phyloP scores from a whole-genome alignment of 2,888 invertebrate species.

The Mesochorus sp. region DNA sequence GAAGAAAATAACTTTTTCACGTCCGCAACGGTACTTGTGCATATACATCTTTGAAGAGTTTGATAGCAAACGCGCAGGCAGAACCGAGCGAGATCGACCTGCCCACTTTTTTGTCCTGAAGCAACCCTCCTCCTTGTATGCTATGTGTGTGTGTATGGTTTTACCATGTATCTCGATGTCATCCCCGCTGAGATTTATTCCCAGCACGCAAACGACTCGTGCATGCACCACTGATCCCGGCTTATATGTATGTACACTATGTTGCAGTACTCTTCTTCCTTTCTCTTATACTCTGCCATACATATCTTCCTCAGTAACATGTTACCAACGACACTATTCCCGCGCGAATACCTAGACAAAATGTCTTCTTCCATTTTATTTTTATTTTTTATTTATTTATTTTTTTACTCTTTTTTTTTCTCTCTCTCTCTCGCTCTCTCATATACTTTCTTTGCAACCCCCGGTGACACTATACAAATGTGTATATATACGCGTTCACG shows the following conservation, averaged over 20 bases:
- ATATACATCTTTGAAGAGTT: neutral
- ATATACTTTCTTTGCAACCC: slow-evolving; percentile 6
- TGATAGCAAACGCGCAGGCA: slow-evolving; percentile 21
- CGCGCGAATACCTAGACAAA: slow-evolving; percentile 38
- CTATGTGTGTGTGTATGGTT: slow-evolving; percentile 23
- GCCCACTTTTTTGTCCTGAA: slow-evolving; percentile 37
- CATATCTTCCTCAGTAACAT: slow-evolving; percentile 36
- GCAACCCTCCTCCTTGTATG: neutral
- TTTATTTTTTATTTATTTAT: neutral
- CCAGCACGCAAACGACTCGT: slow-evolving; percentile 63
- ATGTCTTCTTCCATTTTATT: slow-evolving; percentile 42
- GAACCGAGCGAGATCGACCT: slow-evolving; percentile 21
- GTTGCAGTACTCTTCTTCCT: slow-evolving; percentile 27
- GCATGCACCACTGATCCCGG: slow-evolving; percentile 55
- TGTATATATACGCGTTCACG: neutral
- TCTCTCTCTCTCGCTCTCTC: slow-evolving; percentile 33
- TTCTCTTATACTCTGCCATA: slow-evolving; percentile 15
- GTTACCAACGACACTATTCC: slow-evolving; percentile 54
- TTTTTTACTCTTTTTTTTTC: neutral
- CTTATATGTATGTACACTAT: slow-evolving; percentile 48
- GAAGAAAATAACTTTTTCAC: neutral
- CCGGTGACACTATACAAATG: neutral
- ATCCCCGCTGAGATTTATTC: slow-evolving; percentile 69
- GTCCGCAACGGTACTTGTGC: neutral
- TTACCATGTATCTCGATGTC: slow-evolving; percentile 55